These are phyloP conservation scores for Tetanocera ferruginea DNA, from an alignment of 2,888 invertebrate species.

Conservation along the genomic window DNA sequence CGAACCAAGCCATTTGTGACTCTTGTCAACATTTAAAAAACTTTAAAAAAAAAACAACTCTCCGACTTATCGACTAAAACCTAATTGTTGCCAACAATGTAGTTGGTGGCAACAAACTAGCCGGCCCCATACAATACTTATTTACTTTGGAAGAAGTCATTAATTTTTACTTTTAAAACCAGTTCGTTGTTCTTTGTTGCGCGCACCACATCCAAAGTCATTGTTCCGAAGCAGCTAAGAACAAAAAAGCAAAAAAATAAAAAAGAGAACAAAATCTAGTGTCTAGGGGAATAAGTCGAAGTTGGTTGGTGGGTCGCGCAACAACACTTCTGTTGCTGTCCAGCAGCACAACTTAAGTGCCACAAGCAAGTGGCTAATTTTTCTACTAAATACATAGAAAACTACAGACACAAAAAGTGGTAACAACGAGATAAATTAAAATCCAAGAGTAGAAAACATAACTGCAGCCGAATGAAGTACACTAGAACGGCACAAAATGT, in stretches of 20 bases:
- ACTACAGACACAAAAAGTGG: constrained; percentile 14
- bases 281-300: not conserved
- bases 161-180: constrained; percentile 5
- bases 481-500: not conserved
- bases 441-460: not conserved
- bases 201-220: not conserved
- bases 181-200: constrained; percentile 12
- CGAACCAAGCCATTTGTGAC: not conserved
- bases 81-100: not conserved
- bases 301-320: not conserved
- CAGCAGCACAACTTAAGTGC: not conserved
- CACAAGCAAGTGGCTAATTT: constrained; percentile 15
- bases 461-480: not conserved
- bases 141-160: too few species aligned
- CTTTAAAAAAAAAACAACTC: not conserved
- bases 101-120: too few species aligned
- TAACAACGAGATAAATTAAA: constrained; percentile 32
- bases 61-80: not conserved
- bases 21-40: constrained; percentile 6
- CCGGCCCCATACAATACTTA: too few species aligned
- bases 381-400: constrained; percentile 24
- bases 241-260: too few species aligned
- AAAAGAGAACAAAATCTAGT: too few species aligned
- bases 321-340: not conserved
- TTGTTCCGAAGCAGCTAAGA: constrained; percentile 1